A percentile compares a stretch with the other conserved stretches of the same genome.
Evolutionary conservation across 2,888 invertebrate genomes (phyloP).

Genomic region (Brenthis daphne): DNA sequence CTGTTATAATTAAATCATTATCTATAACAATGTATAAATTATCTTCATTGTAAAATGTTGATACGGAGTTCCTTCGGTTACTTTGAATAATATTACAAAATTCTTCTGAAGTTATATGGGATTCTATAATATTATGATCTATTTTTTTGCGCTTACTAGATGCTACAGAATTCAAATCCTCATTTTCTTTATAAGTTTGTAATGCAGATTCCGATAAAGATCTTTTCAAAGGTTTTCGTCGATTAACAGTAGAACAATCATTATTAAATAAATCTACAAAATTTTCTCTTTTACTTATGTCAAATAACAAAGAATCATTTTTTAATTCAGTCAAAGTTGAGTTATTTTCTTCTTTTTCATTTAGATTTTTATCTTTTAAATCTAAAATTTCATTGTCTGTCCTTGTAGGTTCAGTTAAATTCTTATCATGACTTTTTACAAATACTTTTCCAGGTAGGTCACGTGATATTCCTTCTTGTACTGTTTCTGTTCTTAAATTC

Average conservation of each 20-base stretch:
- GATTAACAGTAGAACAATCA: conserved; percentile 10
- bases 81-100: conserved; percentile 58
- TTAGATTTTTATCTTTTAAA: not conserved
- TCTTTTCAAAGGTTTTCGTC: conserved; percentile 56
- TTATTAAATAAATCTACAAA: not conserved
- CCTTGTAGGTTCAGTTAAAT: not conserved
- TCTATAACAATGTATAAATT: conserved; percentile 74
- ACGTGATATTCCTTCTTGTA: conserved; percentile 5
- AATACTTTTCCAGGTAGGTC: not conserved
- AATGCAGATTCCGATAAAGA: conserved; percentile 72
- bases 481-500: conserved; percentile 18
- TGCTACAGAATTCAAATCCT: conserved; percentile 22
- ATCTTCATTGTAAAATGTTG: conserved; percentile 64
- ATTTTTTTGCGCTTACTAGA: conserved; percentile 60
- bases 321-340: conserved; percentile 1
- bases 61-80: conserved; percentile 70
- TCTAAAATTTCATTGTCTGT: not conserved
- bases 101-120: conserved; percentile 51
- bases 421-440: not conserved
- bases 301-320: not conserved
- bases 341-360: not conserved
- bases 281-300: conserved; percentile 1
- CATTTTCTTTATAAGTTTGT: conserved; percentile 40
- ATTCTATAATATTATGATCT: conserved; percentile 47
- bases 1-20: conserved; percentile 65